Evolutionary conservation across 1,140 invertebrate genomes (phyloP).

Genomic region (Fopius arisanus): DNA sequence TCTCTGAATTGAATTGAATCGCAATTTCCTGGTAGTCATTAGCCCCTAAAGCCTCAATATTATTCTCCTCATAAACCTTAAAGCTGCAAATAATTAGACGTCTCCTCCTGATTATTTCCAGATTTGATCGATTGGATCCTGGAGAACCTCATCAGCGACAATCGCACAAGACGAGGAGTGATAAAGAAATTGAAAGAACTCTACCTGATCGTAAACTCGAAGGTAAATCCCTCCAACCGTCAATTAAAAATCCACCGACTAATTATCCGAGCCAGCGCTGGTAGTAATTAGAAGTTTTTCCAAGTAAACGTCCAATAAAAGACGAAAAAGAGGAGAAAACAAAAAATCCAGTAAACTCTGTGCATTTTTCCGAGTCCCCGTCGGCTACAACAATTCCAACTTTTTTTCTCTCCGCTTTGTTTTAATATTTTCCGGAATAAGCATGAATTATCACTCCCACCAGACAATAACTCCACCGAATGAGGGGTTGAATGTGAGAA

Average conservation of each 20-base stretch:
- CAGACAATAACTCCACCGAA: slow-evolving; percentile 2
- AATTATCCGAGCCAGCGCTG: slow-evolving; percentile 34
- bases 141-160: slow-evolving; percentile 80
- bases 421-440: slow-evolving; percentile 28
- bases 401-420: slow-evolving; percentile 11
- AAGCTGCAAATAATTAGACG: no score
- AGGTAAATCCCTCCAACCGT: slow-evolving; percentile 65
- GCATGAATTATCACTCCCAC: slow-evolving; percentile 26
- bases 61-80: no score
- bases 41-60: no score
- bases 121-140: slow-evolving; percentile 86
- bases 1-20: no score
- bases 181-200: slow-evolving; percentile 86
- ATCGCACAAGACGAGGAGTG: slow-evolving; percentile 77
- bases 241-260: slow-evolving; percentile 43
- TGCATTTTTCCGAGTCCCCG: not conserved
- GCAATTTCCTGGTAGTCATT: no score
- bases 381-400: not conserved
- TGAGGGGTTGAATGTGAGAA: not conserved
- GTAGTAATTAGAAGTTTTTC: slow-evolving; percentile 32
- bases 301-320: not conserved
- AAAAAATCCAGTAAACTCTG: not conserved
- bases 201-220: slow-evolving; percentile 72
- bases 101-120: no score
- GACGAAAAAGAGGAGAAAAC: not conserved